Evolutionary conservation across 2,797 vertebrate species (phyloP).

Genomic region (Bryconaethiops microstoma): DNA sequence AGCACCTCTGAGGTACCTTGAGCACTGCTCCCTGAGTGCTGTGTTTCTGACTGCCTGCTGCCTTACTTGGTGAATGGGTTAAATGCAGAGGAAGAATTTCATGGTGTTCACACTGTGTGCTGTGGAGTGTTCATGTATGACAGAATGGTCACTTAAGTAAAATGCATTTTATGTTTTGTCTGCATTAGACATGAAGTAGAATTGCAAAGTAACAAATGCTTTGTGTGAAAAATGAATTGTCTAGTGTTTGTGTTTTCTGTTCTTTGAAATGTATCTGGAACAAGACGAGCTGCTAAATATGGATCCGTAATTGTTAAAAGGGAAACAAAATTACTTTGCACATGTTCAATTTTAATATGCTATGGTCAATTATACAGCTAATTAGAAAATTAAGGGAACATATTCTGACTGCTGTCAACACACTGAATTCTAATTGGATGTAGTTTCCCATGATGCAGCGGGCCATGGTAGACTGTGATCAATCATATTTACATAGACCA

Average conservation of each 20-base stretch:
- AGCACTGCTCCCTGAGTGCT: too few relatives aligned
- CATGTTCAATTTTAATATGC: slow-evolving; percentile 50
- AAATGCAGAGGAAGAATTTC: too few relatives aligned
- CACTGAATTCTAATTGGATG: slow-evolving; percentile 35
- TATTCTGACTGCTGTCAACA: slow-evolving; percentile 38
- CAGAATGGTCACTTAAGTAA: background rate
- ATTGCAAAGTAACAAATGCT: slow-evolving; percentile 1
- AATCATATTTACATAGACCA: background rate
- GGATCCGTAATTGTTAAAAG: slow-evolving; percentile 46
- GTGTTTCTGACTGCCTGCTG: too few relatives aligned
- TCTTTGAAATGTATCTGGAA: slow-evolving; percentile 8
- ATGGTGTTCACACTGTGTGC: too few relatives aligned
- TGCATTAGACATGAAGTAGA: background rate
- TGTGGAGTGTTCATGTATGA: too few relatives aligned
- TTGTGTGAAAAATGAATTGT: background rate
- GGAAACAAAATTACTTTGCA: slow-evolving; percentile 47
- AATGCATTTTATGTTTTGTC: background rate
- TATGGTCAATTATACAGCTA: slow-evolving; percentile 53
- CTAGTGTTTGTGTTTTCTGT: slow-evolving; percentile 16
- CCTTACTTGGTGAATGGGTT: too few relatives aligned
- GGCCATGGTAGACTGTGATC: background rate
- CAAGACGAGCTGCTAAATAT: slow-evolving; percentile 22
- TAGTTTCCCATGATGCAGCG: slow-evolving; percentile 16
- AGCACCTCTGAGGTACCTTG: too few relatives aligned
- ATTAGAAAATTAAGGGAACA: slow-evolving; percentile 46